Percentiles rank a stretch among this genome's conserved stretches.
phyloP scores from a whole-genome alignment of 2,113 vertebrate genomes.

The Pteronura brasiliensis region DNA sequence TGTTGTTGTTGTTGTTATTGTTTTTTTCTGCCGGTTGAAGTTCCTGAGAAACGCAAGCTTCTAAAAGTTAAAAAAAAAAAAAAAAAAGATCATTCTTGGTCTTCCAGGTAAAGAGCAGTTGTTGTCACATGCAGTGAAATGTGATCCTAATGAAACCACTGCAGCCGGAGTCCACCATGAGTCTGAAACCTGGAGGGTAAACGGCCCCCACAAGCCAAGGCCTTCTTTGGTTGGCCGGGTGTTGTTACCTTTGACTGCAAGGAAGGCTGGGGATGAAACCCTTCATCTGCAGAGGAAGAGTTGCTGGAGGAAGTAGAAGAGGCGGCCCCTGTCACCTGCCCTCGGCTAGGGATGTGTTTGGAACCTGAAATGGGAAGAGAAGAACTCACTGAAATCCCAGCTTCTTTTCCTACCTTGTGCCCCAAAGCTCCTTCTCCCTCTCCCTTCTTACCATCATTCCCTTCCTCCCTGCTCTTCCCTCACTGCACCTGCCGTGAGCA shows the following conservation, averaged over 20 bases:
- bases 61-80: constrained; percentile 30
- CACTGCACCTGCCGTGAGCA: constrained; percentile 78
- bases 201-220: neutral
- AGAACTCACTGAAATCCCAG: constrained; percentile 55
- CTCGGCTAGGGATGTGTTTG: constrained; percentile 20
- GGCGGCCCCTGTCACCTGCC: constrained; percentile 46
- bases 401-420: neutral
- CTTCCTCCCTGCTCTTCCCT: neutral
- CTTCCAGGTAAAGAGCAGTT: constrained; percentile 47
- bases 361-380: constrained; percentile 76
- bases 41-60: constrained; percentile 23
- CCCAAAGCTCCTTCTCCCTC: neutral
- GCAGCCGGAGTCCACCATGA: constrained; percentile 35
- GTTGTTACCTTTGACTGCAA: constrained; percentile 83
- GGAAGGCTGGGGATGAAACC: constrained; percentile 76
- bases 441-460: too few relatives aligned
- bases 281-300: constrained; percentile 86
- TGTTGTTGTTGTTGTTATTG: neutral
- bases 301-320: constrained; percentile 76
- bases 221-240: neutral
- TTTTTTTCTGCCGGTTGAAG: neutral
- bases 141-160: fast-evolving
- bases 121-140: neutral
- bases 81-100: neutral
- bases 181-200: constrained; percentile 35